Conservation (phyloP, 1,140 invertebrate genomes). For the Drosophila parabipectinata region DNA sequence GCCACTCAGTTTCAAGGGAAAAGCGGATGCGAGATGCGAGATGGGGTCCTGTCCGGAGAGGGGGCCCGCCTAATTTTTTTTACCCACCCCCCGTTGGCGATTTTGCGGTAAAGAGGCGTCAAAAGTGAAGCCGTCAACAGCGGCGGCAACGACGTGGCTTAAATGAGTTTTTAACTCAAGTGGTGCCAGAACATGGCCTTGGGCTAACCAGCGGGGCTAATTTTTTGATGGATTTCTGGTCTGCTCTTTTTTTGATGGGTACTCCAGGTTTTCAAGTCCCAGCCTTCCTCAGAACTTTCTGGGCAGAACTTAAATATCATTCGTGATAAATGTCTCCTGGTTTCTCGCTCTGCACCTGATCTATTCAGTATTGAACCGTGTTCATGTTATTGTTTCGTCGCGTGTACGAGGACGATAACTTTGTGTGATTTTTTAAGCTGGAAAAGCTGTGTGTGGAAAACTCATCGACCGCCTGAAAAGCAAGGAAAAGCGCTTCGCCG, state of each 20-base stretch:
- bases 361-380: conserved; percentile 25
- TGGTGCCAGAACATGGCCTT: conserved; percentile 42
- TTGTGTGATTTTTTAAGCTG: conserved; percentile 66
- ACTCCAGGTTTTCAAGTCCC: background rate
- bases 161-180: conserved; percentile 66
- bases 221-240: conserved; percentile 67
- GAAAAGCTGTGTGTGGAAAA: background rate
- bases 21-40: conserved; percentile 5
- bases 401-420: conserved; percentile 43
- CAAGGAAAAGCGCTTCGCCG: conserved; percentile 33
- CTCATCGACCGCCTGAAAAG: conserved; percentile 10
- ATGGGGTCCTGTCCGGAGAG: conserved; percentile 6
- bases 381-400: conserved; percentile 45
- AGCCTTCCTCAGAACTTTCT: background rate
- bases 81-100: conserved; percentile 30
- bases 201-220: conserved; percentile 50
- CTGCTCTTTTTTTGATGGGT: conserved; percentile 14
- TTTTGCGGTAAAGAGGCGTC: conserved; percentile 36
- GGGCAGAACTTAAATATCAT: no score
- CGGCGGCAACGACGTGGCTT: conserved; percentile 23
- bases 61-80: conserved; percentile 11
- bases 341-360: conserved; percentile 3
- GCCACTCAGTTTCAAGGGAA: background rate
- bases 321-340: background rate
- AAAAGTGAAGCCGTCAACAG: conserved; percentile 40